Evolutionary conservation across 1,140 invertebrate species (phyloP).

Genomic region (Caenorhabditis briggsae): DNA sequence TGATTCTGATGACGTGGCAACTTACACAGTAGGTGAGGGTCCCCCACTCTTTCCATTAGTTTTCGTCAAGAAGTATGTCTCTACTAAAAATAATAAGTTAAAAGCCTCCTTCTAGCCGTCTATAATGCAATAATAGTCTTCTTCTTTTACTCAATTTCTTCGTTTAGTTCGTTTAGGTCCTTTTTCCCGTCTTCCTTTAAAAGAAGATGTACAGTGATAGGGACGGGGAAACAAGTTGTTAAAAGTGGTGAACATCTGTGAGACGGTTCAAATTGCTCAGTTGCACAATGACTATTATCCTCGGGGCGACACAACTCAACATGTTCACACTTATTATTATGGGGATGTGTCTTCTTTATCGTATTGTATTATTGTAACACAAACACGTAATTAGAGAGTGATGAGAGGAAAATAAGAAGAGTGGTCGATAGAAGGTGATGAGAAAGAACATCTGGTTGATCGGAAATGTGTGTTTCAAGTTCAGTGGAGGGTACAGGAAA

Average conservation of each 20-base stretch:
- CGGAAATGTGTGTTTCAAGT: too few species aligned
- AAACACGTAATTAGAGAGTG: constrained; percentile 49
- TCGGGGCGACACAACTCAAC: not conserved
- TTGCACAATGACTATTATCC: constrained; percentile 50
- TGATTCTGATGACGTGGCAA: constrained; percentile 33
- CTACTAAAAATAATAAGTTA: constrained; percentile 51
- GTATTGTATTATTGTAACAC: constrained; percentile 30
- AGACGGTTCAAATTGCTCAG: constrained; percentile 46
- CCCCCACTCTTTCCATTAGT: not conserved
- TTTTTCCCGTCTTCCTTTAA: not conserved
- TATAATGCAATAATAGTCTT: constrained; percentile 54
- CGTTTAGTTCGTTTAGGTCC: constrained; percentile 40
- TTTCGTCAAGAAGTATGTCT: not conserved
- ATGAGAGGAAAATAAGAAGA: not conserved
- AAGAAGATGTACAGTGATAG: constrained; percentile 13
- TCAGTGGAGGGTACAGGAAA: too few species aligned
- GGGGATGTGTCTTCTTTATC: not conserved
- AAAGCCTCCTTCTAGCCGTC: constrained; percentile 46
- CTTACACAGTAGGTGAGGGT: not conserved
- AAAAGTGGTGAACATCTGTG: constrained; percentile 52
- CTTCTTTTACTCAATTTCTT: constrained; percentile 33
- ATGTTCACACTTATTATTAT: constrained; percentile 45
- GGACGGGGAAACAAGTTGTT: constrained; percentile 18
- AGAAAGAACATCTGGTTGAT: not conserved
- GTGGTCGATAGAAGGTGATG: not conserved